These are phyloP conservation scores for Dioctria rufipes DNA, from an alignment of 2,888 invertebrate species.

Conservation along the genomic window DNA sequence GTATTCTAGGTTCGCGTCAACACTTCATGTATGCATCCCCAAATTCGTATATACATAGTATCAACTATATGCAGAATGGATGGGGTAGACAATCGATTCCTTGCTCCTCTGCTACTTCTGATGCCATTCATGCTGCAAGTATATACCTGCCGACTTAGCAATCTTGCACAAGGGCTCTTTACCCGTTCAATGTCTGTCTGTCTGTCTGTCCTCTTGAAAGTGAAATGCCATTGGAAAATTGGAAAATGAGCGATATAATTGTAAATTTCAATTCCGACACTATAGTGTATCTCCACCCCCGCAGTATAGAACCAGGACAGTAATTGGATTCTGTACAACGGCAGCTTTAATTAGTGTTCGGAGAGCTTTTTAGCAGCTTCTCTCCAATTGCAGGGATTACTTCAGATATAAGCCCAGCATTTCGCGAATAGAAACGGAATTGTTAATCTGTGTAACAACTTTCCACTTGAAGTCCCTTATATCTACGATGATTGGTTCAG, in stretches of 20 bases:
- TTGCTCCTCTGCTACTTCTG: background rate
- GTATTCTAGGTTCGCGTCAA: background rate
- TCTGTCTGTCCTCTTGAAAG: background rate
- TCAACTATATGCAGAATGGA: too few relatives aligned
- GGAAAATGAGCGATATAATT: constrained; percentile 27
- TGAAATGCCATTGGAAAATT: constrained; percentile 6
- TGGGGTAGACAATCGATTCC: background rate
- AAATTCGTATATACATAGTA: background rate
- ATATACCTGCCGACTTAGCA: background rate
- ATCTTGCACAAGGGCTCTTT: constrained; percentile 6
- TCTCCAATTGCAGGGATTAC: constrained; percentile 2
- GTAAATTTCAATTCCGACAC: constrained; percentile 10
- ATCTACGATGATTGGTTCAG: constrained; percentile 2
- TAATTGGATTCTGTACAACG: constrained; percentile 13
- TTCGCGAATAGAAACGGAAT: constrained; percentile 22
- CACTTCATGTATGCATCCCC: background rate
- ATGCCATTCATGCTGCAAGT: too few relatives aligned
- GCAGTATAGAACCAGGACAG: background rate
- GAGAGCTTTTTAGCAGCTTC: background rate
- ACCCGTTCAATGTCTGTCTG: background rate
- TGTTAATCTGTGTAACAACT: constrained; percentile 15
- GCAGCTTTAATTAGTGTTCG: constrained; percentile 24
- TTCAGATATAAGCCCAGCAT: background rate
- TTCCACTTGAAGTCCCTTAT: constrained; percentile 7
- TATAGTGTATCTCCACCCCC: background rate